A percentile compares a stretch with the other conserved stretches of the same genome.
Conservation (phyloP, 2,888 invertebrate species). For the Hypomecis atomaria region DNA sequence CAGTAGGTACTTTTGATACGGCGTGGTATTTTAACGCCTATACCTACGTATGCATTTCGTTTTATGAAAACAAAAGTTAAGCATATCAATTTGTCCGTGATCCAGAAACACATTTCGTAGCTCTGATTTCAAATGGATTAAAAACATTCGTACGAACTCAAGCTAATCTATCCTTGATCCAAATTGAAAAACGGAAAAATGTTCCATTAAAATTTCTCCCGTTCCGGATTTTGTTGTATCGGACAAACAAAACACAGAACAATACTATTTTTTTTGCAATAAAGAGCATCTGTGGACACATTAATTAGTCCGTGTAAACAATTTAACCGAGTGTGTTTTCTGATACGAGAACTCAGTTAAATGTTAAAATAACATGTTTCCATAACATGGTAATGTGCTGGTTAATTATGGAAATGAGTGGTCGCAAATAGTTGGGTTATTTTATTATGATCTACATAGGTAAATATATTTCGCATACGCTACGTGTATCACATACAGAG, state of each 20-base stretch:
- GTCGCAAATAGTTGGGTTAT: background rate
- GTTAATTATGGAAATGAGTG: background rate
- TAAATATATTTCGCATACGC: background rate
- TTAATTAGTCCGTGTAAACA: slow-evolving; percentile 10
- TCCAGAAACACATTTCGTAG: no score
- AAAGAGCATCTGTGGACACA: slow-evolving; percentile 16
- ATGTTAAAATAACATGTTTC: slow-evolving; percentile 9
- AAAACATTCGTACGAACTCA: no score
- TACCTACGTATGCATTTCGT: no score
- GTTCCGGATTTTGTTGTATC: slow-evolving; percentile 2
- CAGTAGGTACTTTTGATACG: no score
- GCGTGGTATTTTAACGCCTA: no score
- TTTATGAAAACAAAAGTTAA: no score
- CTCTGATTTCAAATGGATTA: no score
- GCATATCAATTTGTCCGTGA: no score
- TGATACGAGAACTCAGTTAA: slow-evolving; percentile 1
- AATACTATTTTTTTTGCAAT: slow-evolving; percentile 6
- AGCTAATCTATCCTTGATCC: background rate
- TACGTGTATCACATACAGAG: no score
- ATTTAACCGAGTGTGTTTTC: slow-evolving; percentile 1
- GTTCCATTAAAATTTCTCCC: slow-evolving; percentile 5
- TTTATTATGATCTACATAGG: background rate
- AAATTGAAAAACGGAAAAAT: slow-evolving; percentile 6
- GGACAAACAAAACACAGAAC: background rate
- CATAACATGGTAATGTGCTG: slow-evolving; percentile 5